Evolutionary conservation across 2,113 vertebrate genomes (phyloP), one percentile per base, ranked within the genome.

Genomic region (Tinamus guttatus): DNA sequence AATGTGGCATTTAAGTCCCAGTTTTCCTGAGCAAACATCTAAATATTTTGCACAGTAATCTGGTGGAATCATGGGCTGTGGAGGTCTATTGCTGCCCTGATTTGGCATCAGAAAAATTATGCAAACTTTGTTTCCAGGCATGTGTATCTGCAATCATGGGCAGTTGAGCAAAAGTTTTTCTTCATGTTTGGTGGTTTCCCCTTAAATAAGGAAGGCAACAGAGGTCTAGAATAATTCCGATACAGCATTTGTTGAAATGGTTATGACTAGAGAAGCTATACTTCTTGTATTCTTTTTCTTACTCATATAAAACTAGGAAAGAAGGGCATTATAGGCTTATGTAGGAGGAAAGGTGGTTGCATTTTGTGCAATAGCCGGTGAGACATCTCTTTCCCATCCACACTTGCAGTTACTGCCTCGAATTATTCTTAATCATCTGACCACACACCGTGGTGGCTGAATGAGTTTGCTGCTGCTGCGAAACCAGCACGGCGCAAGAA

Each of bases 301-400:
- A 19, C 5, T 74, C 32, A 34, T 83, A n/a, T 59, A 28, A 58
- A 25, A 32, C 30, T 70, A 24, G 47, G 68, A 65, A 62, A 73
- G 40, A 56, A 71, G n/a, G 51, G 14, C 51, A 24, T 36, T 56
- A 56, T 74, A 41, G 6, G 4, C 0, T 0, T 32, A 2, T 51
- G 73, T 71, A 88, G 32, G 60, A 77, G 68, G 25, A 90, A 38
- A 81, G 21, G 21, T 71, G 83, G 36, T 34, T 84, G 54, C 17
- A 40, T 94, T 60, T 92, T 90, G 41, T 81, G 86, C 62, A 90
- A 60, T 11, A 60, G 65, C 28, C 11, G 22, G 18, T 1, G 7
- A 71, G 56, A 47, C 54, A 28, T 28, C 41, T 77, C 36, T 82
- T 14, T 91, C 34, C 47, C 38, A 20, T 89, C 38, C 68, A 5